Conservation (phyloP, 1,140 invertebrate species). For the Rhagoletis zephyria region DNA sequence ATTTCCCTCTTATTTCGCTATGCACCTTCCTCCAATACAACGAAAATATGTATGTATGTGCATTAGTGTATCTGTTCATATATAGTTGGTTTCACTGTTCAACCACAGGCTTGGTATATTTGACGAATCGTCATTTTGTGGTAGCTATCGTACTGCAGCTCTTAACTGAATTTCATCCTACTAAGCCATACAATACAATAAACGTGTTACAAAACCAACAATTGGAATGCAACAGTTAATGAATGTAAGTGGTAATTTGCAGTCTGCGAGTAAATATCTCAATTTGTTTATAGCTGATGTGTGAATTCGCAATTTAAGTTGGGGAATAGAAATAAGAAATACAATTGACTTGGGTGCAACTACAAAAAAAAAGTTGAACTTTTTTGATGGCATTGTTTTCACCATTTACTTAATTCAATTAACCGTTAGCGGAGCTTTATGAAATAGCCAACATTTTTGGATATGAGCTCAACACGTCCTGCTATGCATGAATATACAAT, state of each 20-base stretch:
- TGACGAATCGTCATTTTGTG: slow-evolving; percentile 32
- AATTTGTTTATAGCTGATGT: slow-evolving; percentile 21
- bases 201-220: not conserved
- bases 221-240: slow-evolving; percentile 25
- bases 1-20: not conserved
- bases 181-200: not conserved
- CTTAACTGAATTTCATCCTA: slow-evolving; percentile 9
- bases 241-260: slow-evolving; percentile 30
- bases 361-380: not conserved
- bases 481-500: too few species aligned
- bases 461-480: too few species aligned
- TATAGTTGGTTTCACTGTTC: not conserved
- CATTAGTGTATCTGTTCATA: not conserved
- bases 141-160: not conserved
- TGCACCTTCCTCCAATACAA: not conserved
- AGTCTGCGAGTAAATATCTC: slow-evolving; percentile 36
- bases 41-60: not conserved
- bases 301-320: slow-evolving; percentile 9
- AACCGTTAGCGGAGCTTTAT: too few species aligned
- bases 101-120: not conserved
- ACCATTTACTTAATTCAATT: too few species aligned
- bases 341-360: not conserved
- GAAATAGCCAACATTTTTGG: too few species aligned
- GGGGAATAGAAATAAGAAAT: not conserved
- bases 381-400: too few species aligned